phyloP scores from a whole-genome alignment of 2,888 invertebrate species.

The Nemotelus pantherinus region DNA sequence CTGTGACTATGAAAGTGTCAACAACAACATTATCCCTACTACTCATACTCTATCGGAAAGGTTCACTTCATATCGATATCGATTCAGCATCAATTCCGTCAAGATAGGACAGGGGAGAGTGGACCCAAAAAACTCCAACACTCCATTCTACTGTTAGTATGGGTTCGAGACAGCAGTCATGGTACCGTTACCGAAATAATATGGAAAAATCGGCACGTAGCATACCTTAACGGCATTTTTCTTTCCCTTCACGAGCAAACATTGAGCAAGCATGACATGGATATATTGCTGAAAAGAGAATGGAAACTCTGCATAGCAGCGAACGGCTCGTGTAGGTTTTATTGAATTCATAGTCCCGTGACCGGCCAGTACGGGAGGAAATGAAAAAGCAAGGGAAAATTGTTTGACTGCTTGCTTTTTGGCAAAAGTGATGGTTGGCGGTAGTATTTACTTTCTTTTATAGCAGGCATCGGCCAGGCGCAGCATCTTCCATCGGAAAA shows the following conservation, averaged over 20 bases:
- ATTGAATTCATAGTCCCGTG: too few species aligned
- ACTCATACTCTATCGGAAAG: not conserved
- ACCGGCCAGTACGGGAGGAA: too few species aligned
- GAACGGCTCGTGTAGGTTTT: too few species aligned
- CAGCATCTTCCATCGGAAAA: too few species aligned
- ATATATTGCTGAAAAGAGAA: slow-evolving; percentile 15
- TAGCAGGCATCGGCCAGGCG: too few species aligned
- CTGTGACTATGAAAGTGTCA: slow-evolving; percentile 5
- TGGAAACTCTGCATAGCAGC: too few species aligned
- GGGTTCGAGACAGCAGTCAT: too few species aligned
- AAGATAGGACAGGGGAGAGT: not conserved
- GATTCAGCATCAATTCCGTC: not conserved
- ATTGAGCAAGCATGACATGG: slow-evolving; percentile 23
- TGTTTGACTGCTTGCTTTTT: too few species aligned
- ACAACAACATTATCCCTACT: slow-evolving; percentile 5
- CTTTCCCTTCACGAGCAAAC: not conserved
- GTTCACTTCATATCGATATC: not conserved
- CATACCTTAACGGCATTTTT: slow-evolving; percentile 16
- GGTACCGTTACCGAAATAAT: not conserved
- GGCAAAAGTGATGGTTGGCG: too few species aligned
- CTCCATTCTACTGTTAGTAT: too few species aligned
- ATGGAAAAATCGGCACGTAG: slow-evolving; percentile 21
- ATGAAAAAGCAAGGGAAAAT: too few species aligned
- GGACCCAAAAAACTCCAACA: not conserved
- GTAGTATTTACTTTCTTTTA: too few species aligned